These are phyloP conservation scores for Corythornis vintsioides DNA, from an alignment of 2,113 vertebrate genomes.

Conservation along the genomic window DNA sequence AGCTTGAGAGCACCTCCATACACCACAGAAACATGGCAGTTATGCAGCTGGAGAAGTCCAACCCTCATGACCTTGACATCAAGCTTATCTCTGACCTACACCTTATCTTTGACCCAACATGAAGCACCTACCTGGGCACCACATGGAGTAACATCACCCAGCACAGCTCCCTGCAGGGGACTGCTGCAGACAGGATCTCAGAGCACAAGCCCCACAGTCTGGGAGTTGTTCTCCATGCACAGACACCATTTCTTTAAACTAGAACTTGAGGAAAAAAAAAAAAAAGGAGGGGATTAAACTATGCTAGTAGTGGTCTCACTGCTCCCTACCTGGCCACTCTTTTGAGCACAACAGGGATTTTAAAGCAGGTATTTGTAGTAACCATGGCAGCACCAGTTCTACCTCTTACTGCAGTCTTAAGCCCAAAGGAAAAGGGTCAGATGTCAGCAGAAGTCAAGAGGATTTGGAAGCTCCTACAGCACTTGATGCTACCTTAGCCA, in stretches of 20 bases:
- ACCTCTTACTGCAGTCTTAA: neutral
- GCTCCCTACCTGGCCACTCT: neutral
- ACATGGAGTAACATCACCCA: fast-evolving
- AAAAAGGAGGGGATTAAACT: neutral
- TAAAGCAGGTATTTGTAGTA: fast-evolving
- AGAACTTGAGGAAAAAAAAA: neutral
- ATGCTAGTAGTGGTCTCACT: neutral
- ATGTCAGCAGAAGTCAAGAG: neutral
- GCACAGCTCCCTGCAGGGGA: neutral
- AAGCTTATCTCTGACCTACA: neutral
- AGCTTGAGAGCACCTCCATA: neutral
- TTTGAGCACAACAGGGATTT: neutral
- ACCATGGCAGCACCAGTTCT: neutral
- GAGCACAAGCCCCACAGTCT: fast-evolving
- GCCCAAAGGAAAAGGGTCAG: neutral
- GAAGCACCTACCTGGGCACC: neutral
- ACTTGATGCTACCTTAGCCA: neutral
- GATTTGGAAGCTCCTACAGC: neutral
- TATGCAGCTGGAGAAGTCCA: neutral
- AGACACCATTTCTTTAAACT: neutral
- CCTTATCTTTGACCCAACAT: neutral
- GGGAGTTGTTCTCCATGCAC: neutral
- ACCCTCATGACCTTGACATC: neutral
- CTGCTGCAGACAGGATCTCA: too few relatives aligned
- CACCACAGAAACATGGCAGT: fast-evolving